Percentiles rank a stretch among this genome's conserved stretches.
Conservation (phyloP, 2,113 vertebrate species). For the Saguinus midas region DNA sequence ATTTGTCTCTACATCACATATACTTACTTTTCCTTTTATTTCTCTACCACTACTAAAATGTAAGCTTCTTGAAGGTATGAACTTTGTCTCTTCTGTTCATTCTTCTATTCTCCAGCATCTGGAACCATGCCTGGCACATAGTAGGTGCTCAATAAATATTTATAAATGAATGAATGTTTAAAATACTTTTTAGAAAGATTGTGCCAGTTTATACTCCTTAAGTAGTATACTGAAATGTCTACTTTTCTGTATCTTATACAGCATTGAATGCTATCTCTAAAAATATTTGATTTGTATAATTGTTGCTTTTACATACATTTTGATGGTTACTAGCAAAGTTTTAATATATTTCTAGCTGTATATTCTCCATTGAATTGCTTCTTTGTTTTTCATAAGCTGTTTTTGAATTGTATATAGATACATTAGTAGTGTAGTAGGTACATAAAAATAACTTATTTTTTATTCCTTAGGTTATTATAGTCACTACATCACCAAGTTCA, state of each 20-base stretch:
- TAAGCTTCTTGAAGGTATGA: slow-evolving; percentile 24
- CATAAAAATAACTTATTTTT: slow-evolving; percentile 73
- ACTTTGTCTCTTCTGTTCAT: slow-evolving; percentile 45
- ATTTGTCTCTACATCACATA: slow-evolving; percentile 14
- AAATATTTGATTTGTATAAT: slow-evolving; percentile 38
- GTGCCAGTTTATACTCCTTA: not conserved
- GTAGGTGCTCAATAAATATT: slow-evolving; percentile 75
- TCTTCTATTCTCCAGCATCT: slow-evolving; percentile 35
- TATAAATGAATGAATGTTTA: slow-evolving; percentile 5
- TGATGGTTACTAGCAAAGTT: slow-evolving; percentile 13
- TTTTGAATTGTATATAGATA: slow-evolving; percentile 52
- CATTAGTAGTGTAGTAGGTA: not conserved
- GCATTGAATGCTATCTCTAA: slow-evolving; percentile 30
- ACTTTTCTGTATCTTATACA: not conserved
- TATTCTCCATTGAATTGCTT: slow-evolving; percentile 53
- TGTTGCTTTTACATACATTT: slow-evolving; percentile 30
- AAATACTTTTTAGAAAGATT: slow-evolving; percentile 35
- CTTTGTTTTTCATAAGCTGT: slow-evolving; percentile 45
- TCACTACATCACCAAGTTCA: slow-evolving; percentile 98
- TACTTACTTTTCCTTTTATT: slow-evolving; percentile 45
- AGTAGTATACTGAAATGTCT: slow-evolving; percentile 28
- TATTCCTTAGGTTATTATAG: slow-evolving; percentile 94
- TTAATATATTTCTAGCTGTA: slow-evolving; percentile 37
- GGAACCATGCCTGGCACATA: slow-evolving; percentile 71
- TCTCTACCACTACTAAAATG: not conserved